A percentile compares a stretch with the other conserved stretches of the same genome.
These are phyloP conservation scores for Nebria salina DNA, from an alignment of 2,888 invertebrate genomes.

Conservation along the genomic window DNA sequence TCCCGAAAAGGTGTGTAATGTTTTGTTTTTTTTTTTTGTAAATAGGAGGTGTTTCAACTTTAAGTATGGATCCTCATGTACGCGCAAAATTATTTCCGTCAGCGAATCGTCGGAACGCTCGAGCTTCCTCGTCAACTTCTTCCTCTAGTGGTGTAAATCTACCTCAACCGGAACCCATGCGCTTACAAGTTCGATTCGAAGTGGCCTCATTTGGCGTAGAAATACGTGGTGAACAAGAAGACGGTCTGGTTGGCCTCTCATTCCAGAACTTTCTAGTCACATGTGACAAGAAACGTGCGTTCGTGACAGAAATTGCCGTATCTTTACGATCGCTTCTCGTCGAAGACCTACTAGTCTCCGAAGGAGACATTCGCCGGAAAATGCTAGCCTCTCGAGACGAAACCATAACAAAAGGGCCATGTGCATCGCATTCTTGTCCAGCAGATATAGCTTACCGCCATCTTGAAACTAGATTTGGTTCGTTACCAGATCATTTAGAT, in stretches of 20 bases:
- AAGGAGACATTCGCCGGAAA: constrained; percentile 74
- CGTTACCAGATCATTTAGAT: constrained; percentile 71
- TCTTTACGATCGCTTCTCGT: constrained; percentile 86
- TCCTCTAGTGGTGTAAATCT: constrained; percentile 50
- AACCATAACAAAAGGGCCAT: constrained; percentile 53
- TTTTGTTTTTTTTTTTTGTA: not conserved
- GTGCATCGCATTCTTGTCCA: constrained; percentile 84
- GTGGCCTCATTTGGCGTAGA: constrained; percentile 80
- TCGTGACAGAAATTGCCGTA: constrained; percentile 75
- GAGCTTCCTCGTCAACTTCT: constrained; percentile 8
- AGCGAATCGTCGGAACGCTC: constrained; percentile 46
- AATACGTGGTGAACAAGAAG: constrained; percentile 75
- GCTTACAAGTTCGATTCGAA: constrained; percentile 72
- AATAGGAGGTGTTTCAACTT: constrained; percentile 60
- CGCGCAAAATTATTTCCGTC: constrained; percentile 67
- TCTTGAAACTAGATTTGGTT: constrained; percentile 56
- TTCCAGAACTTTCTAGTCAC: constrained; percentile 84
- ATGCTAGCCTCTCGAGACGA: constrained; percentile 72
- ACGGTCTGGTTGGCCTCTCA: constrained; percentile 82
- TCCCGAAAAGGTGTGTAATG: not conserved
- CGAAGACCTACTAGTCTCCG: constrained; percentile 81
- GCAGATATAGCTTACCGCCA: constrained; percentile 64
- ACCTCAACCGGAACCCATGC: constrained; percentile 55
- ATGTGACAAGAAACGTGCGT: constrained; percentile 73
- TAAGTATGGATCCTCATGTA: constrained; percentile 72